Conservation (phyloP, 2,113 vertebrate genomes). For the Heptranchias perlo region DNA sequence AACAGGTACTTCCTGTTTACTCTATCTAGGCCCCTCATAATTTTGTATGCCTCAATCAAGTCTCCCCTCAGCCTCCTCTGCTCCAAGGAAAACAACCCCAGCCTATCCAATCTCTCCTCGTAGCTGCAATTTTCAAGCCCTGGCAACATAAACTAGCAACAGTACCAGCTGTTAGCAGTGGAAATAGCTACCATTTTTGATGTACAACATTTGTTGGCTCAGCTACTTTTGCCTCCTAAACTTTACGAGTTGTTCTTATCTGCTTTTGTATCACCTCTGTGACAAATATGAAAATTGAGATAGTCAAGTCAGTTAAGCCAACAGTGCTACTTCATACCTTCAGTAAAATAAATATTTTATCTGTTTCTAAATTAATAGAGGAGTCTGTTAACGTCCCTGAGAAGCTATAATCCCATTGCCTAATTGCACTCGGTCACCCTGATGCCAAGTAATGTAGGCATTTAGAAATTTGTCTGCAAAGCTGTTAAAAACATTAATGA, state of each 20-base stretch:
- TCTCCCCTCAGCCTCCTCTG: no score
- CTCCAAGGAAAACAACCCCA: no score
- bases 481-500: background rate
- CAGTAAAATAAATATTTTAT: background rate
- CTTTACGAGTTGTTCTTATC: background rate
- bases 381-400: background rate
- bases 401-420: background rate
- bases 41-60: no score
- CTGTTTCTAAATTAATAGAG: background rate
- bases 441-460: background rate
- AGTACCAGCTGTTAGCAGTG: background rate
- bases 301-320: background rate
- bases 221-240: background rate
- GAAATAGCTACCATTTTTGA: background rate
- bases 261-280: background rate
- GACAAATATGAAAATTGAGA: background rate
- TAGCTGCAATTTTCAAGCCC: no score
- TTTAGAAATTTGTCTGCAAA: background rate
- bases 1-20: no score
- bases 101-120: no score
- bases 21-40: no score
- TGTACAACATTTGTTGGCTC: background rate
- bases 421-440: background rate
- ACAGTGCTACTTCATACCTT: background rate
- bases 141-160: background rate